phyloP scores from a whole-genome alignment of 2,797 vertebrate genomes.

The Scarus forsteni region DNA sequence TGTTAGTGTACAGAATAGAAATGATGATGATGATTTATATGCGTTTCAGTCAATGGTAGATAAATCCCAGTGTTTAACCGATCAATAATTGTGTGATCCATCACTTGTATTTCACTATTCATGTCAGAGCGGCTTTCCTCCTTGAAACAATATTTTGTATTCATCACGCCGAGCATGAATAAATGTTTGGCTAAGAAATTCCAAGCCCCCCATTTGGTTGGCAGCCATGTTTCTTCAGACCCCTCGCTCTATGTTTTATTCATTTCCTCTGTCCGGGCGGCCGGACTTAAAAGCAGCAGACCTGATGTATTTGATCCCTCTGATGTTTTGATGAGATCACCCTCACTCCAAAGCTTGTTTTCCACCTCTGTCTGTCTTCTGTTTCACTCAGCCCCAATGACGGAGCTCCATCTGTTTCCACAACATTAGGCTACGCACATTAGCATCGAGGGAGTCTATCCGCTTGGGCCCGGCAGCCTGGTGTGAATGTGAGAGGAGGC shows the following conservation, averaged over 20 bases:
- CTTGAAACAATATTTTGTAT: slow-evolving; percentile 78
- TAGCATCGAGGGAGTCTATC: slow-evolving; percentile 61
- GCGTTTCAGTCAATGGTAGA: slow-evolving; percentile 71
- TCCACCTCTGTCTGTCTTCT: slow-evolving; percentile 65
- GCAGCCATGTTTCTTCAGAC: slow-evolving; percentile 75
- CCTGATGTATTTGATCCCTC: slow-evolving; percentile 70
- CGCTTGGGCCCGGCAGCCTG: slow-evolving; percentile 54
- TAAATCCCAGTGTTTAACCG: slow-evolving; percentile 78
- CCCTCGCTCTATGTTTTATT: slow-evolving; percentile 77
- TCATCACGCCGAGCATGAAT: slow-evolving; percentile 72
- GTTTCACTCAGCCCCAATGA: slow-evolving; percentile 74
- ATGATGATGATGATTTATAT: slow-evolving; percentile 75
- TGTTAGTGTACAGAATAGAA: slow-evolving; percentile 61
- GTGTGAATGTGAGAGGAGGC: slow-evolving; percentile 49
- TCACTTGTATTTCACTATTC: slow-evolving; percentile 77
- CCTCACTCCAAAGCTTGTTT: slow-evolving; percentile 63
- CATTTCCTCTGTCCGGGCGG: slow-evolving; percentile 66
- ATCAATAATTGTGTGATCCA: slow-evolving; percentile 79
- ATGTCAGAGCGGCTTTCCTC: slow-evolving; percentile 64
- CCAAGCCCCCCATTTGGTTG: slow-evolving; percentile 73
- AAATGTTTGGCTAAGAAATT: slow-evolving; percentile 82
- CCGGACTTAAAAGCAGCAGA: slow-evolving; percentile 71
- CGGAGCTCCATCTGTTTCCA: slow-evolving; percentile 75
- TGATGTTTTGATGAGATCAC: slow-evolving; percentile 77
- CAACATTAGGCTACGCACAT: slow-evolving; percentile 75